These are phyloP conservation scores for Vanessa cardui DNA, from an alignment of 2,888 invertebrate species.

Conservation along the genomic window DNA sequence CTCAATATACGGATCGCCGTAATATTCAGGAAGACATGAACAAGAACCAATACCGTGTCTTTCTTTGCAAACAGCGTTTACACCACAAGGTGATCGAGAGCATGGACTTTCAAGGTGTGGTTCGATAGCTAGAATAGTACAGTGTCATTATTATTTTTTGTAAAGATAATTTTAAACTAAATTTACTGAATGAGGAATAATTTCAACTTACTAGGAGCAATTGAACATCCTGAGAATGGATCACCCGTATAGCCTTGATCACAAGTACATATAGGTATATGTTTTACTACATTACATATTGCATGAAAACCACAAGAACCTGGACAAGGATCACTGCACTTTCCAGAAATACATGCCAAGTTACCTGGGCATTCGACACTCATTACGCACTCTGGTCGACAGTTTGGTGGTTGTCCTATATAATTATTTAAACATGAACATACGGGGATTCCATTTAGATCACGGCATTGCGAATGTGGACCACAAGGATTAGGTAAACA, in stretches of 20 bases:
- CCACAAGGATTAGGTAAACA: slow-evolving; percentile 90
- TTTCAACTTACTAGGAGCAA: slow-evolving; percentile 81
- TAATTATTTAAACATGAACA: slow-evolving; percentile 90
- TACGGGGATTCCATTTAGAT: slow-evolving; percentile 85
- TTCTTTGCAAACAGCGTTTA: slow-evolving; percentile 92
- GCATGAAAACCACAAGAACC: slow-evolving; percentile 90
- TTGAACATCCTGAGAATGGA: slow-evolving; percentile 89
- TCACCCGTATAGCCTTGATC: slow-evolving; percentile 88
- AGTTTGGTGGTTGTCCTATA: slow-evolving; percentile 90
- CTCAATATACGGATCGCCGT: slow-evolving; percentile 92
- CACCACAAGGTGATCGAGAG: slow-evolving; percentile 92
- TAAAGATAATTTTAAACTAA: too few species aligned
- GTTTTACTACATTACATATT: slow-evolving; percentile 86
- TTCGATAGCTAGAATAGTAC: slow-evolving; percentile 75
- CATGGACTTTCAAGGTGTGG: slow-evolving; percentile 85
- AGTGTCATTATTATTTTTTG: not conserved
- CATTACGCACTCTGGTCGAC: slow-evolving; percentile 89
- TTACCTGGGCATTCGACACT: slow-evolving; percentile 88
- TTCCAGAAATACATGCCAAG: slow-evolving; percentile 87
- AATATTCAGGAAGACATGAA: slow-evolving; percentile 90
- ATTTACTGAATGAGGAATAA: too few species aligned
- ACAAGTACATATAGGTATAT: slow-evolving; percentile 89
- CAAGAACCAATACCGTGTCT: slow-evolving; percentile 91
- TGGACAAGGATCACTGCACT: slow-evolving; percentile 88
- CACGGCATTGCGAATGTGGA: slow-evolving; percentile 88